Evolutionary conservation across 2,888 invertebrate species (phyloP).

Genomic region (Drosophila neonasuta): DNA sequence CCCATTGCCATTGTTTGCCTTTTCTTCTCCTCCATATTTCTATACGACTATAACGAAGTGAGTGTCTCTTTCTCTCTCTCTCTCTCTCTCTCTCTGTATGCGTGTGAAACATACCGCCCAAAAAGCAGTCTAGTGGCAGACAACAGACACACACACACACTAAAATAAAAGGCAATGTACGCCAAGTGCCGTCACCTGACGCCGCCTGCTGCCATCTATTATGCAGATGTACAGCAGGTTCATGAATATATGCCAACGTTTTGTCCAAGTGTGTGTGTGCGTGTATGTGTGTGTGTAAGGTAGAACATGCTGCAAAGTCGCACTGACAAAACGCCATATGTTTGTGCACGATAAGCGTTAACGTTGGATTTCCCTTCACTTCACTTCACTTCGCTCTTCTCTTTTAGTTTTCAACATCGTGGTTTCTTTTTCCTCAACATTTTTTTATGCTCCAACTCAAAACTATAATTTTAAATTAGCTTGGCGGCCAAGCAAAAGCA

Average conservation of each 20-base stretch:
- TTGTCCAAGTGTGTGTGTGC: slow-evolving; percentile 52
- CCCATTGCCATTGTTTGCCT: slow-evolving; percentile 74
- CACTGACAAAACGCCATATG: slow-evolving; percentile 74
- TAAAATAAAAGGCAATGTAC: slow-evolving; percentile 75
- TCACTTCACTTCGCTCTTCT: not conserved
- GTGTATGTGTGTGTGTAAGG: slow-evolving; percentile 20
- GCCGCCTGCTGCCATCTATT: slow-evolving; percentile 72
- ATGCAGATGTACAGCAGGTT: slow-evolving; percentile 76
- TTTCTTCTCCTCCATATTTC: slow-evolving; percentile 55
- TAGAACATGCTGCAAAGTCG: slow-evolving; percentile 48
- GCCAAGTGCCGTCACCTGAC: slow-evolving; percentile 73
- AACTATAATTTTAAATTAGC: slow-evolving; percentile 74
- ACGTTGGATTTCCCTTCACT: slow-evolving; percentile 6
- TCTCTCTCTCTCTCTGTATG: slow-evolving; percentile 20
- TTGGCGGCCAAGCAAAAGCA: slow-evolving; percentile 28
- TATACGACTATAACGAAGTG: not conserved
- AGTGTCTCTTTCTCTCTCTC: not conserved
- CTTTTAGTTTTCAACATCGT: not conserved
- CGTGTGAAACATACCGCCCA: slow-evolving; percentile 64
- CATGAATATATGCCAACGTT: slow-evolving; percentile 73
- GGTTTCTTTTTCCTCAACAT: not conserved
- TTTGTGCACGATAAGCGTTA: slow-evolving; percentile 65
- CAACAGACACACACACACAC: slow-evolving; percentile 47
- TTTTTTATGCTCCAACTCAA: slow-evolving; percentile 35
- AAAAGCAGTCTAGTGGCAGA: slow-evolving; percentile 57